Percentiles rank a stretch among this genome's conserved stretches.
Evolutionary conservation across 2,888 invertebrate species (phyloP).

Genomic region (Ectropis crepuscularia): DNA sequence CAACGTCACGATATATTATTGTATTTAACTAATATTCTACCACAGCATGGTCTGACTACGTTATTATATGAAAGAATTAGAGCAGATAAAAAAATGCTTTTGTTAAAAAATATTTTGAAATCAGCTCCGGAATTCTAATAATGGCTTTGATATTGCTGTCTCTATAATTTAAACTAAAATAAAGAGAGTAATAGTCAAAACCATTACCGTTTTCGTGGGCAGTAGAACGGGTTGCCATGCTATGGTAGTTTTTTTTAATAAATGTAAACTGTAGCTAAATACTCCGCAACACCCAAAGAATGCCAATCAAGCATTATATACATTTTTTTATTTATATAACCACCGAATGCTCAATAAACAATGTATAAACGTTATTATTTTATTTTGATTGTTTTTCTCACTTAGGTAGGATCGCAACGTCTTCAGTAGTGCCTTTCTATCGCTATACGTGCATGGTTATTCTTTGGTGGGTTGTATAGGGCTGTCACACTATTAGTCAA

Average conservation of each 20-base stretch:
- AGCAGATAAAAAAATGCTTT: too few relatives aligned
- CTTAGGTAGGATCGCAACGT: slow-evolving; percentile 41
- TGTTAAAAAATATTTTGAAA: too few relatives aligned
- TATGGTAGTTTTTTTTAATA: neutral
- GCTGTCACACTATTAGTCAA: slow-evolving; percentile 41
- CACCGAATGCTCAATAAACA: slow-evolving; percentile 58
- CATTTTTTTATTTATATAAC: slow-evolving; percentile 35
- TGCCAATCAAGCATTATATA: slow-evolving; percentile 25
- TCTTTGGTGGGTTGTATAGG: slow-evolving; percentile 42
- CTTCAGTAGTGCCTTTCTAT: slow-evolving; percentile 67
- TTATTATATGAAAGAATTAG: too few relatives aligned
- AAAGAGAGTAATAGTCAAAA: too few relatives aligned
- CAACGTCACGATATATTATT: slow-evolving; percentile 10
- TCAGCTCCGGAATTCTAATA: too few relatives aligned
- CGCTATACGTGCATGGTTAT: slow-evolving; percentile 38
- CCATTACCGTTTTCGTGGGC: too few relatives aligned
- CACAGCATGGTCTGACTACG: too few relatives aligned
- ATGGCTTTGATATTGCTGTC: too few relatives aligned
- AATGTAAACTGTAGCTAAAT: slow-evolving; percentile 11
- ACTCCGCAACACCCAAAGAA: slow-evolving; percentile 41
- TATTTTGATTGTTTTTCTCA: slow-evolving; percentile 39
- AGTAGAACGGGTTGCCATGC: slow-evolving; percentile 5
- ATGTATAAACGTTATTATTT: slow-evolving; percentile 44
- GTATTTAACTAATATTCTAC: neutral
- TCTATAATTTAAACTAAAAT: too few relatives aligned